Evolutionary conservation across 2,797 vertebrate species (phyloP), one percentile per base, ranked within the genome.

Genomic region (Remorina albescens): DNA sequence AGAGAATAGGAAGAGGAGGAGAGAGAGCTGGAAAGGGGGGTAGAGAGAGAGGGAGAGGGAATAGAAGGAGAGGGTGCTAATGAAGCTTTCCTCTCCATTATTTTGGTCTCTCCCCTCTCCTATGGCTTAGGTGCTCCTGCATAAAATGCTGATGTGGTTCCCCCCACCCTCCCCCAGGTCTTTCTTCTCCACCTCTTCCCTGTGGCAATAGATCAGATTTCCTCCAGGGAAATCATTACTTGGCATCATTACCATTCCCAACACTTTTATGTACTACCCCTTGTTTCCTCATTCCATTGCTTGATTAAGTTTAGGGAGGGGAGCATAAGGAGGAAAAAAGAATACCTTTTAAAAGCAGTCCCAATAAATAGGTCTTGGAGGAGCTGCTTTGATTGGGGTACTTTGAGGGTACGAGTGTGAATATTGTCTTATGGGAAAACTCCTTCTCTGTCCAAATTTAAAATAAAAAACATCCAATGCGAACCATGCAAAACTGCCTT

Each of bases 161-260:
- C 47, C 69, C 55, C 61, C 36, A 63, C 71, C 69, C 67, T 80
- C 90, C 80, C 86, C 84, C 86, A 89, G 94, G 94, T 95, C 94
- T 95, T 96, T 96, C 84, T 93, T 96, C 95, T 95, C 91, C 94
- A 93, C 89, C 90, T 92, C 93, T 94, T 95, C 95, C 97, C 96
- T 47, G 89, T 96, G 95, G 96, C 95, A 95, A 96, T 96, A 97
- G 95, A 97, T 96, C 96, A 96, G 95, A 92, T 94, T 92, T 95
- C 95, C 97, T 96, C 96, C 68, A 93, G 96, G 96, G 97, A 98
- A 98, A 98, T 98, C 97, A 97, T 96, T 95, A 96, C 96, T 96
- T 95, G 95, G 95, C 96, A 95, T 97, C 95, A 96, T 97, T 96
- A 97, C 95, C 96, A 97, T 95, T 95, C 94, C 87, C 82, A 94